A percentile compares a stretch with the other conserved stretches of the same genome.
phyloP scores from a whole-genome alignment of 1,140 invertebrate species.

The Pomacea maculata region DNA sequence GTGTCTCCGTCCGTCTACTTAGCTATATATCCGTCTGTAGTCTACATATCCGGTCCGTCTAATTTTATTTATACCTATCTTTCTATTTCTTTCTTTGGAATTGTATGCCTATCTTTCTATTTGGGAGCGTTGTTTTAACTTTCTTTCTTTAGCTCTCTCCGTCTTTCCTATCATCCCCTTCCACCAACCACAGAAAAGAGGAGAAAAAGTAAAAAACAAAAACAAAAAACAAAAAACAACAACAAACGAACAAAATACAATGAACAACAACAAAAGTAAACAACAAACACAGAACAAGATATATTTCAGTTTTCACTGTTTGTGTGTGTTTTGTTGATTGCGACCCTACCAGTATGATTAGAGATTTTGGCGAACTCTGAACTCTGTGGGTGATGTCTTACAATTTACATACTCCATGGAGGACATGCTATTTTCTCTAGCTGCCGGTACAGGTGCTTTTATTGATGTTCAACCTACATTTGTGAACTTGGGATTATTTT shows the following conservation, averaged over 20 bases:
- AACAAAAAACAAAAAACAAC: not conserved
- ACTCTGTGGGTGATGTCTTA: no score
- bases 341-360: no score
- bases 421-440: no score
- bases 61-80: conserved; percentile 2
- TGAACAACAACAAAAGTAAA: not conserved
- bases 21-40: not conserved
- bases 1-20: not conserved
- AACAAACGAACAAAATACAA: conserved; percentile 1
- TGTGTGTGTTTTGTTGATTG: not conserved
- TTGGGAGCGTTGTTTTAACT: not conserved
- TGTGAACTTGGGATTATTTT: no score
- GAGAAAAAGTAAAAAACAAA: not conserved
- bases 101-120: not conserved
- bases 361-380: no score
- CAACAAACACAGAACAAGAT: not conserved
- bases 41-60: not conserved
- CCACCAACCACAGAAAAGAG: not conserved
- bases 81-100: not conserved
- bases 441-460: no score
- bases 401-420: no score
- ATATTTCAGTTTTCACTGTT: not conserved
- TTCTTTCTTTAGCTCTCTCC: conserved; percentile 1
- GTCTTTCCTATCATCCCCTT: not conserved
- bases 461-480: no score